A percentile compares a stretch with the other conserved stretches of the same genome.
Conservation (phyloP, 2,797 vertebrate genomes). For the Anabas testudineus region DNA sequence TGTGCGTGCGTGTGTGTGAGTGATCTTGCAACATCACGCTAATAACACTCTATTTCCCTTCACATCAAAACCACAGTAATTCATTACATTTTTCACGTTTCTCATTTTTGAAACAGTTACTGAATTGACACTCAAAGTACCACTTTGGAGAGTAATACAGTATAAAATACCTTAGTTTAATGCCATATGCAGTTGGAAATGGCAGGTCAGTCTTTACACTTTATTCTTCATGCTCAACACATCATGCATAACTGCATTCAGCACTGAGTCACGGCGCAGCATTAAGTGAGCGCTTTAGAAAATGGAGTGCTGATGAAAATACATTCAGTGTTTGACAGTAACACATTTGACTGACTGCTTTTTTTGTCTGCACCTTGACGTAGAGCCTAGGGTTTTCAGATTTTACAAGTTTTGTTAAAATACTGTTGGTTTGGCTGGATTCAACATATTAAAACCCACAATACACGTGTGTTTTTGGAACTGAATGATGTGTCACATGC, state of each 20-base stretch:
- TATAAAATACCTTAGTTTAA: not conserved
- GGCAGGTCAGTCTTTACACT: not conserved
- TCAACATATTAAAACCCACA: not conserved
- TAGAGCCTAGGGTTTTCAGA: not conserved
- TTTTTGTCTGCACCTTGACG: not conserved
- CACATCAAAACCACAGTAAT: constrained; percentile 10
- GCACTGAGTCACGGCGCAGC: not conserved
- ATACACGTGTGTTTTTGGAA: too few species aligned
- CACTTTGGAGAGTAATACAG: constrained; percentile 11
- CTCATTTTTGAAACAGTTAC: not conserved
- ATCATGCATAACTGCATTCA: not conserved
- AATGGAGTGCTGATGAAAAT: not conserved
- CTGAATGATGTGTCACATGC: too few species aligned
- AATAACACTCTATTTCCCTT: constrained; percentile 17
- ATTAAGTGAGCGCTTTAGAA: not conserved
- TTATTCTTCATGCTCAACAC: not conserved
- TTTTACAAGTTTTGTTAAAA: not conserved
- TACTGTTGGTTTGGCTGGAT: not conserved
- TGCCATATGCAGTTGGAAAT: not conserved
- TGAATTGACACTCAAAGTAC: not conserved
- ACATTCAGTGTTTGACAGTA: not conserved
- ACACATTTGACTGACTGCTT: not conserved
- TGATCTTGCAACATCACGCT: not conserved
- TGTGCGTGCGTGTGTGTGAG: constrained; percentile 29
- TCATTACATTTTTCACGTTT: constrained; percentile 15